Evolutionary conservation across 2,888 invertebrate species (phyloP).

Genomic region (Watsonalla binaria): DNA sequence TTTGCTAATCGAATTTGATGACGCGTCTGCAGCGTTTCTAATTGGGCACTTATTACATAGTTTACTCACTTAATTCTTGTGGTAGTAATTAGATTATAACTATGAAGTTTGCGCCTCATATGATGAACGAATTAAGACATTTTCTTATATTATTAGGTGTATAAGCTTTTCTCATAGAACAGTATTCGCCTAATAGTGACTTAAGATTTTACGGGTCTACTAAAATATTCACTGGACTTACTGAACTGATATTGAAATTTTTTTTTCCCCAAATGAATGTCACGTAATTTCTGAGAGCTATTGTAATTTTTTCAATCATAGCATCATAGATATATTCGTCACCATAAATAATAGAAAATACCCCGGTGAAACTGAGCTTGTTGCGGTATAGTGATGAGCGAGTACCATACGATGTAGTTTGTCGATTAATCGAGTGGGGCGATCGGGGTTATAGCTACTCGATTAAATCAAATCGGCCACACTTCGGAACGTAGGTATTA

Average conservation of each 20-base stretch:
- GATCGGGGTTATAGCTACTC: not conserved
- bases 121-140: too few species aligned
- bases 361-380: not conserved
- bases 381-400: too few species aligned
- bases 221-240: constrained; percentile 7
- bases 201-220: constrained; percentile 23
- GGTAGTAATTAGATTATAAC: constrained; percentile 35
- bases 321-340: too few species aligned
- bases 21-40: constrained; percentile 22
- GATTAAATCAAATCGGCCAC: not conserved
- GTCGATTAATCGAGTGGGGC: not conserved
- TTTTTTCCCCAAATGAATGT: too few species aligned
- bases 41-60: too few species aligned
- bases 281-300: too few species aligned
- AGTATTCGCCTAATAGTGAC: constrained; percentile 7
- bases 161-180: too few species aligned
- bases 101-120: constrained; percentile 1
- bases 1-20: constrained; percentile 26
- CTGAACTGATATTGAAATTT: not conserved
- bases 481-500: constrained; percentile 10
- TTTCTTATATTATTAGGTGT: too few species aligned
- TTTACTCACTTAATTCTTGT: not conserved
- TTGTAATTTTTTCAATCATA: too few species aligned
- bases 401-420: too few species aligned
- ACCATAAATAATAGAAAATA: not conserved